Evolutionary conservation across 2,888 invertebrate genomes (phyloP), one percentile per base, ranked within the genome.

Genomic region (Panorpa germanica): DNA sequence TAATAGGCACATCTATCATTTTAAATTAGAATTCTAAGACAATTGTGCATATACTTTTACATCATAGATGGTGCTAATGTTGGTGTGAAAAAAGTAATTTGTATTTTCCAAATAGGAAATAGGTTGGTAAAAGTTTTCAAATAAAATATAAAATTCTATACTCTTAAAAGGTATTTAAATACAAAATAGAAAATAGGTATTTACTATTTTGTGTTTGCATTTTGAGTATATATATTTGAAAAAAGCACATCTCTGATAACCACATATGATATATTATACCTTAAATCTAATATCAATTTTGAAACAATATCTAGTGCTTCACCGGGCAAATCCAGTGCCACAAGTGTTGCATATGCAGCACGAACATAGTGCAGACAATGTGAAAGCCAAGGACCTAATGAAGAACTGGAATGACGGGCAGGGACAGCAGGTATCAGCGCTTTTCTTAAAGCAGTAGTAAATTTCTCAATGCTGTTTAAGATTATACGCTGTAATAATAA

Each of bases 251-350:
- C 18, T n/a, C n/a, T n/a, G n/a, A n/a, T n/a, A n/a, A n/a, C n/a
- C n/a, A n/a, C n/a, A n/a, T n/a, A n/a, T n/a, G n/a, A n/a, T n/a
- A n/a, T n/a, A 9, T 30, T 10, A 33, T 39, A 57, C 52, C 88
- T 69, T 43, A 91, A 68, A 48, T 91, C 85, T 49, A 86, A 75
- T 39, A 90, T 75, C 24, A 91, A 65, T 38, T 70, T 70, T 44
- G 81, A 77, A 29, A 93, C 71, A 35, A 85, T 71, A 41, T 81
- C 81, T 31, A 88, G 58, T 4, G 85, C 83, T 53, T 91, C 88
- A 31, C 73, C 75, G 0, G 88, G 88, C 34, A 91, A 58, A 51
- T 93, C 91, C 20, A 90, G 58, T 34, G 77, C 72, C 39, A 86
- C 71, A 13, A 93, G 56, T 4, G 74, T 70, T 21, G 75, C 70